Base-by-base conservation (phyloP, 2,797 vertebrate species). In the Hippocampus kuda region DNA sequence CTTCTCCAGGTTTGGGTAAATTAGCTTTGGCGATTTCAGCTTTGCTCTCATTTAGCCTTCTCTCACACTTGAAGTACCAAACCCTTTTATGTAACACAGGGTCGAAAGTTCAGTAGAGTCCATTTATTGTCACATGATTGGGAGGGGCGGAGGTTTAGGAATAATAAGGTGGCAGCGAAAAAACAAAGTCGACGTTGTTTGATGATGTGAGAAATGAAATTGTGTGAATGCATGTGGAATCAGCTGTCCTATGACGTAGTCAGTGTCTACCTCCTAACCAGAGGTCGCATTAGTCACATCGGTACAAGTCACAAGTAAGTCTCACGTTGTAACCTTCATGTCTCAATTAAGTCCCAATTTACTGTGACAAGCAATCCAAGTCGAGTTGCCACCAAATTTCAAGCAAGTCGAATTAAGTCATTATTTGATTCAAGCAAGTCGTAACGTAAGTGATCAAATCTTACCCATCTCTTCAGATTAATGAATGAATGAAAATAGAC, bases 51-150 rank as follows among this genome's bases (percentile, higher is more conserved):
- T 70, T 61, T 69, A 70, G 42, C 67, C 60, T 20, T 75, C 56
- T 80, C 49, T 77, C 70, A 74, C 81, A 70, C 66, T 70, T 70
- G 54, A 77, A 48, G 78, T 73, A 69, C 68, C 1, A 26, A 69
- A 70, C 67, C 1, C 65, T 68, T 68, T 89, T 82, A 77, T 66
- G 71, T 82, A 88, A 90, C 71, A 5, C 9, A 0, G 30, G 82
- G 84, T 84, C 77, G 84, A 66, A 77, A 83, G 87, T 88, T 89
- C 79, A 85, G 24, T 16, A 5, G 53, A 59, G 73, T 54, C 62
- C 69, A 46, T 67, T 46, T 68, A 70, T 72, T 26, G 72, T 80
- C 80, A 78, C 76, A 78, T 80, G 83, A 71, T 72, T 73, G n/a
- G 72, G 75, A 71, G 54, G 69, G 81, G 70, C 70, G 34, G 34